phyloP scores from a whole-genome alignment of 1,140 invertebrate species.

The Drosophila prosaltans region DNA sequence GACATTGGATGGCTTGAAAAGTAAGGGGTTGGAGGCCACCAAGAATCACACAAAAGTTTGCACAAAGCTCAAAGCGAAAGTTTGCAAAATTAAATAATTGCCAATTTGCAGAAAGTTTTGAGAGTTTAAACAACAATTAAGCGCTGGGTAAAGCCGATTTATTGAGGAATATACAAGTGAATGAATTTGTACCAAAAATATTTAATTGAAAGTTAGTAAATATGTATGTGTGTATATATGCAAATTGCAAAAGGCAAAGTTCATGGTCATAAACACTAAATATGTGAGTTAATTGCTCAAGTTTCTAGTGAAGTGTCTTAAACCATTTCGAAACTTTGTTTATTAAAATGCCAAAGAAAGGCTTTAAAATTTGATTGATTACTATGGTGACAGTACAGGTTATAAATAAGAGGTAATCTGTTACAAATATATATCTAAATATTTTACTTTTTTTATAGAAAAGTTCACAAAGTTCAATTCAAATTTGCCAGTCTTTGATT shows the following conservation, averaged over 20 bases:
- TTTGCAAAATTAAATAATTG: conserved; percentile 60
- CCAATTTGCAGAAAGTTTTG: conserved; percentile 55
- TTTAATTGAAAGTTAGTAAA: neutral
- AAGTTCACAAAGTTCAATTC: too few relatives aligned
- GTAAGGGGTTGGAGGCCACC: neutral
- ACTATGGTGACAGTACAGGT: too few relatives aligned
- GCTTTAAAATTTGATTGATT: too few relatives aligned
- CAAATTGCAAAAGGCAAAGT: neutral
- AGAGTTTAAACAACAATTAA: conserved; percentile 57
- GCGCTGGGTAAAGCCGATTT: conserved; percentile 44
- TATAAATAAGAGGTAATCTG: too few relatives aligned
- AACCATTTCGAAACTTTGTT: too few relatives aligned
- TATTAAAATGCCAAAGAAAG: too few relatives aligned
- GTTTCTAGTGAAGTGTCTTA: too few relatives aligned
- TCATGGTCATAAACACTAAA: neutral
- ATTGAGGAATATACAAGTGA: conserved; percentile 8
- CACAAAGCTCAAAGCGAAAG: conserved; percentile 26
- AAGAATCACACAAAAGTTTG: conserved; percentile 26
- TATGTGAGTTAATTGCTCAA: too few relatives aligned
- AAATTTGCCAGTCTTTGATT: too few relatives aligned
- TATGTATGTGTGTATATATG: neutral
- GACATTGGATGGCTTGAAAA: conserved; percentile 9
- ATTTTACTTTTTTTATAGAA: too few relatives aligned
- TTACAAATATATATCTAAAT: too few relatives aligned
- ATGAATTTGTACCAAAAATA: neutral